Evolutionary conservation across 2,888 invertebrate genomes (phyloP).

Genomic region (Onchidella celtica): DNA sequence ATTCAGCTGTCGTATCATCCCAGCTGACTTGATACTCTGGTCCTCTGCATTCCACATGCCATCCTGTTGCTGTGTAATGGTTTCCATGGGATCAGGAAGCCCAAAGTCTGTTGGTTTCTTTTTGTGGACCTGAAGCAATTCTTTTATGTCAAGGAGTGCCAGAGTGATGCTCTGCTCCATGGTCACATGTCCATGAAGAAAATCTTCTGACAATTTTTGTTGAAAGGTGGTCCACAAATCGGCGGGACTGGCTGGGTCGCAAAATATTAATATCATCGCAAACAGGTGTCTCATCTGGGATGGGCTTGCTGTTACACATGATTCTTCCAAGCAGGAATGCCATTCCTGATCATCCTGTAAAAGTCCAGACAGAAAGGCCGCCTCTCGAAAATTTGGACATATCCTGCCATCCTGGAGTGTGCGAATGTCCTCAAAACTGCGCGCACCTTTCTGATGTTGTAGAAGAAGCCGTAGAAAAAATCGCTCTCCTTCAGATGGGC

Average conservation of each 20-base stretch:
- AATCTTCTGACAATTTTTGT: background rate
- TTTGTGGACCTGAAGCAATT: background rate
- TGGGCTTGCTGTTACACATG: conserved; percentile 50
- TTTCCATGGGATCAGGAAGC: background rate
- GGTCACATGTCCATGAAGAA: background rate
- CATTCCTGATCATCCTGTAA: conserved; percentile 74
- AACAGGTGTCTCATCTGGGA: conserved; percentile 58
- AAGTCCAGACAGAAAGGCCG: conserved; percentile 70
- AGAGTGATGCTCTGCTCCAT: background rate
- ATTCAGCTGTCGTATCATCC: background rate
- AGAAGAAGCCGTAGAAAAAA: conserved; percentile 52
- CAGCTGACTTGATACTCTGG: background rate
- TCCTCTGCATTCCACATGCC: background rate
- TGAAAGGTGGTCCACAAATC: background rate
- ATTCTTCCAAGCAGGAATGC: conserved; percentile 65
- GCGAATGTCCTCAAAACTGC: background rate
- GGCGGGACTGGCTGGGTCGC: background rate
- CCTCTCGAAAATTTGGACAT: conserved; percentile 67
- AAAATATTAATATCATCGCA: conserved; percentile 47
- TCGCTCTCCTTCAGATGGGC: conserved; percentile 60
- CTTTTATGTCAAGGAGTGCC: background rate
- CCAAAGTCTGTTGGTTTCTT: background rate
- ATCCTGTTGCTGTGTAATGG: background rate
- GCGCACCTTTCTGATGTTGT: conserved; percentile 26
- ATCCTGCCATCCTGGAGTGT: conserved; percentile 56